Evolutionary conservation across 1,140 invertebrate species (phyloP).

Genomic region (Sweltsa coloradensis): DNA sequence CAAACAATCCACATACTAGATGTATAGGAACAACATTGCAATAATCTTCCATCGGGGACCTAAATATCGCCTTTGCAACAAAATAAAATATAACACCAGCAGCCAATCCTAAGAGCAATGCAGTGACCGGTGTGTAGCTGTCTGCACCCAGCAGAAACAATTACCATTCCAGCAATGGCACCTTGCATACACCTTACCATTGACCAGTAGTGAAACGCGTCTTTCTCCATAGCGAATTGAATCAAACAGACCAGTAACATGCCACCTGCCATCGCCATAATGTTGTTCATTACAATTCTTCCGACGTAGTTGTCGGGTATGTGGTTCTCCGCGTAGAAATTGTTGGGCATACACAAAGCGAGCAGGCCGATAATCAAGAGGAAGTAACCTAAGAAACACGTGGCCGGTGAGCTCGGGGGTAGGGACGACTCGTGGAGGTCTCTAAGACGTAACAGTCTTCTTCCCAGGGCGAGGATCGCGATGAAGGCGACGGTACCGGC

Average conservation of each 20-base stretch:
- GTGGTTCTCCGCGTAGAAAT: background rate
- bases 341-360: background rate
- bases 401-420: constrained; percentile 2
- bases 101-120: background rate
- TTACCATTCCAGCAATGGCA: background rate
- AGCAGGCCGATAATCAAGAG: constrained; percentile 1
- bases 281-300: background rate
- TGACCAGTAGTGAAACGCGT: background rate
- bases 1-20: background rate
- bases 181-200: background rate
- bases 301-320: background rate
- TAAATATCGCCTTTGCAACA: background rate
- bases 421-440: constrained; percentile 1
- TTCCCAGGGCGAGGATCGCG: background rate
- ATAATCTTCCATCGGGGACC: background rate
- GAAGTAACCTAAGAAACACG: background rate
- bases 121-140: background rate
- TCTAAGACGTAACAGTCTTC: background rate
- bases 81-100: background rate
- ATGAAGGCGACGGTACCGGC: constrained; percentile 1
- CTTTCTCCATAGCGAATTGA: background rate
- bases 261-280: background rate
- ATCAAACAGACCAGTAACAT: background rate
- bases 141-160: background rate
- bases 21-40: background rate